Percentiles rank a stretch among this genome's conserved stretches.
phyloP scores from a whole-genome alignment of 2,113 vertebrate species.

The Antechinus flavipes region DNA sequence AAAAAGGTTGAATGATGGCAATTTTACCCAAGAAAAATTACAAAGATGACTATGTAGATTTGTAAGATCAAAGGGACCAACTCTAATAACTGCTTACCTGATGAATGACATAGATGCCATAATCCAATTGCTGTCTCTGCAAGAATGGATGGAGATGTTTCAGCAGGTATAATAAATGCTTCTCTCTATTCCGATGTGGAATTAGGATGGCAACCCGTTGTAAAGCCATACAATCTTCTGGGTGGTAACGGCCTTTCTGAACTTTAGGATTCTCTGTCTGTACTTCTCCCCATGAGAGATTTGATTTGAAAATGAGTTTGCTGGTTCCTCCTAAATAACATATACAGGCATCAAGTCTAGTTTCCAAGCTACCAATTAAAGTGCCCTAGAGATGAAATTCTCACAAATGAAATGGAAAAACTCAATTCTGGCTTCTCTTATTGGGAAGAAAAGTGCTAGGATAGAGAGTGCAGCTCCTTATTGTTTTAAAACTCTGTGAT shows the following conservation, averaged over 20 bases:
- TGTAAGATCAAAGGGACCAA: neutral
- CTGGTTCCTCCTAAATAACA: conserved; percentile 87
- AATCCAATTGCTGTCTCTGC: conserved; percentile 96
- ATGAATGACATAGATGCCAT: conserved; percentile 94
- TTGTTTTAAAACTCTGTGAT: neutral
- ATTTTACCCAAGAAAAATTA: neutral
- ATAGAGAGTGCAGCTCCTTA: neutral
- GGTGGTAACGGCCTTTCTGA: conserved; percentile 86
- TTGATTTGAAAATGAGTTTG: conserved; percentile 88
- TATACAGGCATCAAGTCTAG: neutral
- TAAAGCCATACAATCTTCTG: conserved; percentile 86
- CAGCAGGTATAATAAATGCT: conserved; percentile 93
- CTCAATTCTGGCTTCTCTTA: neutral
- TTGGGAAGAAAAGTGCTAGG: neutral
- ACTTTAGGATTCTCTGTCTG: conserved; percentile 87
- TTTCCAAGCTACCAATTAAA: neutral
- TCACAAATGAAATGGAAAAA: neutral
- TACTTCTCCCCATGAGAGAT: conserved; percentile 90
- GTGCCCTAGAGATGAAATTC: neutral
- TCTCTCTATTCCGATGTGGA: conserved; percentile 93
- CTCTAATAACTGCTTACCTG: conserved; percentile 88
- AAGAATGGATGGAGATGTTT: conserved; percentile 95
- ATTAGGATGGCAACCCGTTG: conserved; percentile 95
- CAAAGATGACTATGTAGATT: neutral
- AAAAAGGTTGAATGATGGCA: neutral